phyloP scores from a whole-genome alignment of 2,888 invertebrate genomes.

The Ditylenchus weischeri region DNA sequence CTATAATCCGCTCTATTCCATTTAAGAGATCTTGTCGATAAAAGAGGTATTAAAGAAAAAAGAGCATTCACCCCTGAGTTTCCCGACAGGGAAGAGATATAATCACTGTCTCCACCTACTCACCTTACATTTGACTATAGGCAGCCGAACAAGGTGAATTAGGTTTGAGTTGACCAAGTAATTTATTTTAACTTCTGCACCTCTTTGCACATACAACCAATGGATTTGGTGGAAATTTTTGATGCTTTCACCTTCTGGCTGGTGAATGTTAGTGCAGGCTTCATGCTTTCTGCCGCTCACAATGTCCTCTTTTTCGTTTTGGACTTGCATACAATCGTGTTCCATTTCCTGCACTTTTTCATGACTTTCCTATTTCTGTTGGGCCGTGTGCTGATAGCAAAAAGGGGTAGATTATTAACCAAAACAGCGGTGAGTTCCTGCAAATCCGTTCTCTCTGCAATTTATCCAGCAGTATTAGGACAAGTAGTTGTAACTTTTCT shows the following conservation, averaged over 20 bases:
- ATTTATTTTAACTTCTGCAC: too few species aligned
- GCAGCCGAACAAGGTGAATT: too few species aligned
- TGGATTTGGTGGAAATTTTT: neutral
- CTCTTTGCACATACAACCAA: too few species aligned
- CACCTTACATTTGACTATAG: too few species aligned
- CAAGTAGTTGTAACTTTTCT: constrained; percentile 44
- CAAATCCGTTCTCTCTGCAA: constrained; percentile 13
- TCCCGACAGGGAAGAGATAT: too few species aligned
- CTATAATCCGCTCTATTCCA: too few species aligned
- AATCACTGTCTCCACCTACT: too few species aligned
- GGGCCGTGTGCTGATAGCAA: constrained; percentile 20
- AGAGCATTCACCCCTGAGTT: too few species aligned
- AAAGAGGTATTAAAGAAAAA: too few species aligned
- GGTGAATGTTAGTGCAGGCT: constrained; percentile 46
- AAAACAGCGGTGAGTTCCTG: neutral
- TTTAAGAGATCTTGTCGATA: too few species aligned
- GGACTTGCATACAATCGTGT: constrained; percentile 45
- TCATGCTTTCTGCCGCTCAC: constrained; percentile 54
- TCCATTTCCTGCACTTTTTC: constrained; percentile 50
- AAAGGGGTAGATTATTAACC: constrained; percentile 22
- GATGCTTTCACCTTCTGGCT: constrained; percentile 35
- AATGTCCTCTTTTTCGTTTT: constrained; percentile 55
- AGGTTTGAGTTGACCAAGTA: too few species aligned
- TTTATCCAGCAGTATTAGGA: constrained; percentile 36
- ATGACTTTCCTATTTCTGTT: constrained; percentile 43